Evolutionary conservation across 2,888 invertebrate species (phyloP), one percentile per base, ranked within the genome.

Genomic region (Lithophane leautieri): DNA sequence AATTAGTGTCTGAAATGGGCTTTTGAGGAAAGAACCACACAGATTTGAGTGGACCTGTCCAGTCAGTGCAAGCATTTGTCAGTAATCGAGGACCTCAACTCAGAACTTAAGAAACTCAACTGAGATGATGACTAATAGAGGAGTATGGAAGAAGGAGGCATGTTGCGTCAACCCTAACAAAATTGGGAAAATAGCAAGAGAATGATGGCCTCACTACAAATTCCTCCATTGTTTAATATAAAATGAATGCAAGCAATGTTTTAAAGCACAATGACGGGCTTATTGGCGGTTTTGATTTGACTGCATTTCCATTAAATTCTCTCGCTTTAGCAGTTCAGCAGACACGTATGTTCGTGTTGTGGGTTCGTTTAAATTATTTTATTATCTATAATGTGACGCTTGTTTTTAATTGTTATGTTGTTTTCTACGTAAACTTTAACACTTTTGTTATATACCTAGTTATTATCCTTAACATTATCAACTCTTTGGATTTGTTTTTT

Each of bases 201-300:
- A 34, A 67, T 66, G 0, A 50, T 22, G 22, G 9, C 7, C 1
- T 47, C 7, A 70, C 22, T 11, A 40, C 7, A 25, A n/a, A 25
- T 16, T 22, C 16, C 9, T 16, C 16, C 44, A 34, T 40, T 50
- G 9, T 19, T 68, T 25, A 47, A 40, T 34, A 0, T 8, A 54
- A 47, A 52, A 76, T 61, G 0, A 62, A 69, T 42, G 54, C 54
- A 22, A 22, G 14, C 44, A 61, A 67, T 71, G 22, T 54, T 68
- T 70, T 73, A 34, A 66, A 79, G 11, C 22, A 34, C 28, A 67
- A 78, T 25, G 16, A 14, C 12, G n/a, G 47, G n/a, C 34, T 74
- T 70, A 79, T 56, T 79, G 54, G 83, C 28, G 81, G 81, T 79
- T 82, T 65, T 70, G 34, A 69, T 69, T 25, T 70, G 74, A 50